Percentiles rank a stretch among this genome's conserved stretches.
Conservation (phyloP, 2,888 invertebrate genomes). For the Torymus texanus region DNA sequence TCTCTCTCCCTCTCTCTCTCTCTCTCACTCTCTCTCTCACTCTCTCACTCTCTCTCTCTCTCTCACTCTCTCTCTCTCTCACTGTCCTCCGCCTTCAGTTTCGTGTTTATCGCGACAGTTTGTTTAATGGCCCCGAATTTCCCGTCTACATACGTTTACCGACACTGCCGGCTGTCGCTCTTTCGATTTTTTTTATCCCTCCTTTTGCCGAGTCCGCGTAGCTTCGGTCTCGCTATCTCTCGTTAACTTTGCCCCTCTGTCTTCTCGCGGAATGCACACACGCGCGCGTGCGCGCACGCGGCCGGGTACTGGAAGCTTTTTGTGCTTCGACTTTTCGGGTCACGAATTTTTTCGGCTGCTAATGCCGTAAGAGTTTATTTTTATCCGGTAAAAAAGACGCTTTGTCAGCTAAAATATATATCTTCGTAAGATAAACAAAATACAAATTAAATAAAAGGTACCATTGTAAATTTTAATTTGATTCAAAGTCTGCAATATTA, state of each 20-base stretch:
- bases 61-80: no score
- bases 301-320: background rate
- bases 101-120: slow-evolving; percentile 47
- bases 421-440: no score
- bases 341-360: background rate
- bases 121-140: slow-evolving; percentile 50
- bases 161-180: background rate
- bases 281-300: background rate
- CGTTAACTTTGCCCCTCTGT: background rate
- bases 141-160: slow-evolving; percentile 36
- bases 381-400: no score
- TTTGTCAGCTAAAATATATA: no score
- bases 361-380: background rate
- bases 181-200: slow-evolving; percentile 2
- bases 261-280: background rate
- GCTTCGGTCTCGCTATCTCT: background rate
- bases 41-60: no score
- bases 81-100: slow-evolving; percentile 37
- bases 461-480: no score
- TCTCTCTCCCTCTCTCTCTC: no score
- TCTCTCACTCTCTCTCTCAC: no score
- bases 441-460: no score
- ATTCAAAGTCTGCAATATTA: no score
- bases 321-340: background rate
- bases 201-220: background rate